Base-by-base conservation (phyloP, 2,113 vertebrate species). In the Tursiops truncatus region DNA sequence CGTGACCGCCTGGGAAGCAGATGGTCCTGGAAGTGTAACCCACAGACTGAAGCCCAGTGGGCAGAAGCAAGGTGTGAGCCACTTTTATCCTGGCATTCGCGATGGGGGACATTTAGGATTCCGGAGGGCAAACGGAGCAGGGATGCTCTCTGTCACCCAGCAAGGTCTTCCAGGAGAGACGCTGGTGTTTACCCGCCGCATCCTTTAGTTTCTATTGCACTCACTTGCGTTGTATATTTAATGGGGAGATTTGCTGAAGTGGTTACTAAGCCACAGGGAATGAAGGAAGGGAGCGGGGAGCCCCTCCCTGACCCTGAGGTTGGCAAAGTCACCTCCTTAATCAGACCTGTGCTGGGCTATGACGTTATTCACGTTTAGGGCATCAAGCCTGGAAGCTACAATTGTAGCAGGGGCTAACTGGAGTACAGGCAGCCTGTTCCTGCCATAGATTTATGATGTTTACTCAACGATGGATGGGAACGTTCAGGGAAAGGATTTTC, bases 391-490 rank as follows among this genome's bases (percentile, higher is more conserved):
- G 70, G 91, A 96, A 97, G 96, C 97, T 93, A 94, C 94, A 95
- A 86, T 84, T 89, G 93, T 92, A 97, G 97, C 95, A 70, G 95
- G 85, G 96, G 95, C 97, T 96, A 91, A 98, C 91, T 65, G 63
- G 94, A 98, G 96, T 44, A 47, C 76, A 60, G 17, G 93, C 93
- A 87, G 96, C 91, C 96, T 65, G 92, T 97, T 96, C 92, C 74
- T 94, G 93, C 91, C 53, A 36, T 81, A 96, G 96, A 98, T 97
- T 97, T 97, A 98, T 86, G 96, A 88, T 95, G 97, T 98, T 98
- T 97, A 96, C 96, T 94, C 96, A 97, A 92, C 83, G 89, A 95
- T 76, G 89, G 97, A 96, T 96, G 92, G 56, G 92, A 96, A 93
- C 94, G 86, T 93, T 87, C 28, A 77, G 91, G 79, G 76, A 87